Evolutionary conservation across 2,113 vertebrate genomes (phyloP).

Genomic region (Albula glossodonta): DNA sequence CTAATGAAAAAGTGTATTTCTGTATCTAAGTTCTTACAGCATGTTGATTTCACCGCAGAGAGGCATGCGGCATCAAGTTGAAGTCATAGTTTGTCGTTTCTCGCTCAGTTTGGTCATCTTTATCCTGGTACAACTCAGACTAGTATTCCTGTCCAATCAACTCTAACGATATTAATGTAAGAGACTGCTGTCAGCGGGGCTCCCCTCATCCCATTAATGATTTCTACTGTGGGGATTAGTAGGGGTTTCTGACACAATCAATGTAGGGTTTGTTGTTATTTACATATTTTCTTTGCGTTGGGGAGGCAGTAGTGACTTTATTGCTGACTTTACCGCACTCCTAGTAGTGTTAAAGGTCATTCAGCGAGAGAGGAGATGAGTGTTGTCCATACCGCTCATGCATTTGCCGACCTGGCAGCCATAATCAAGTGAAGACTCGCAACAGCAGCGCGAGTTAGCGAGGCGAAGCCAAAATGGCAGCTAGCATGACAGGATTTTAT

Average conservation of each 20-base stretch:
- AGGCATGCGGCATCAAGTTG: neutral
- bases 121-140: neutral
- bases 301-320: neutral
- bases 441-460: conserved; percentile 15
- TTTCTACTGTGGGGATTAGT: neutral
- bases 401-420: conserved; percentile 41
- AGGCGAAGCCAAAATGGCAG: conserved; percentile 16
- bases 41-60: neutral
- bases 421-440: conserved; percentile 54
- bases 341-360: neutral
- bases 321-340: neutral
- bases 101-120: neutral
- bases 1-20: neutral
- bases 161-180: conserved; percentile 15
- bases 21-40: too few species aligned
- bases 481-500: conserved; percentile 21
- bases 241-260: conserved; percentile 9
- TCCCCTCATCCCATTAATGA: conserved; percentile 17
- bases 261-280: neutral
- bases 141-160: conserved; percentile 17
- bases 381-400: neutral
- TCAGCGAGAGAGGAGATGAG: neutral
- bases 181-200: conserved; percentile 11
- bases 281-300: neutral
- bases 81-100: neutral